Evolutionary conservation across 1,140 invertebrate species (phyloP), one percentile per base, ranked within the genome.

Genomic region (Heliconius himera): DNA sequence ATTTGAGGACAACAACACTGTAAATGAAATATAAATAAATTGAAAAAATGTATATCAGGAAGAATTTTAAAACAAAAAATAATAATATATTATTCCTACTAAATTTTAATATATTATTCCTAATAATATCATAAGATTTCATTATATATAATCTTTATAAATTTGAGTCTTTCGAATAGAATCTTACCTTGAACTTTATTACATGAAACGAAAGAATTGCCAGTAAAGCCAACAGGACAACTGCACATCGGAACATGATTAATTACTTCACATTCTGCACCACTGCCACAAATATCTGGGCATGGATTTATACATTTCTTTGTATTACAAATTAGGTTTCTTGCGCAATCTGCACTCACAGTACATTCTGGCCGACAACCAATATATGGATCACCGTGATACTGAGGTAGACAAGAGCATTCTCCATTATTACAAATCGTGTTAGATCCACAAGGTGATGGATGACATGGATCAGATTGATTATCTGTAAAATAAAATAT

Each of bases 251-350:
- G 97, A 79, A 98, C 94, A 87, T 98, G 98, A 87, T 98, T 97
- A 4, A 97, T 95, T 1, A 98, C 97, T 84, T 96, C 96, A 88
- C 98, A 98, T 82, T 97, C 95, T 0, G 98, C 97, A 89, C 97
- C 98, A 0, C 93, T 87, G 8, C 98, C 98, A 90, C 98, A 98
- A 11, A 97, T 96, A 18, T 97, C 97, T n/a, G 96, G 96, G 89
- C 98, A 98, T 11, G 98, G 98, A 94, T 98, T 97, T 81, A 96
- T 93, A 87, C 98, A 99, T 88, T 98, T 96, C 85, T 97, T 97
- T 81, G 96, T 96, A 22, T 97, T 95, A 93, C 98, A 99, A 70
- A 97, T 97, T 81, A 97, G 93, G 84, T 97, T 95, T 84, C 96
- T 96, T 8, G 96, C 95, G 92, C 98, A 99, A 86, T 98, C 97